Conservation (phyloP, 35 echinoderm and acorn worm species). For the Hemicentrotus pulcherrimus region DNA sequence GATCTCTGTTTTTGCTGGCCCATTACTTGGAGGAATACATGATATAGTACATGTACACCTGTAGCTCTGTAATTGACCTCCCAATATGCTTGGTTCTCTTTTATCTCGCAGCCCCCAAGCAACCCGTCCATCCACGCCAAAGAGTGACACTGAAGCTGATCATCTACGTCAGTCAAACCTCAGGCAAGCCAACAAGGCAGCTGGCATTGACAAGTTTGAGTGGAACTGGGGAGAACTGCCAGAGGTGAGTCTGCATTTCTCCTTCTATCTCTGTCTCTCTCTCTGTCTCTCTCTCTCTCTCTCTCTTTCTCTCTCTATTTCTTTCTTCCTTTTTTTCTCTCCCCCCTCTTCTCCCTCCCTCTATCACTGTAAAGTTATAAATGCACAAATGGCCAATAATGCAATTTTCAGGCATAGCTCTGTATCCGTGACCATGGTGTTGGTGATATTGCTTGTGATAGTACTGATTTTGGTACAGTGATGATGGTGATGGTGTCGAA, state of each 20-base stretch:
- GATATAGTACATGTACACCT: not conserved
- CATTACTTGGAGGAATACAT: not conserved
- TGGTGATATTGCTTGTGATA: too few species aligned
- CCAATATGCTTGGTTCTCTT: not conserved
- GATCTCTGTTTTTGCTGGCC: not conserved
- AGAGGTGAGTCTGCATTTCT: slow-evolving; percentile 58
- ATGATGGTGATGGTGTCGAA: too few species aligned
- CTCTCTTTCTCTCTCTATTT: not conserved
- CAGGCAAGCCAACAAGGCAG: slow-evolving; percentile 42
- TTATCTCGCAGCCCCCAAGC: slow-evolving; percentile 61
- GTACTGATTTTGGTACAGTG: too few species aligned
- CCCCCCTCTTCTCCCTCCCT: not conserved
- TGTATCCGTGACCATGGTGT: too few species aligned
- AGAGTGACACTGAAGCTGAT: slow-evolving; percentile 96
- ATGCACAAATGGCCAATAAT: not conserved
- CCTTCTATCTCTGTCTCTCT: not conserved
- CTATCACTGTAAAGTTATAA: not conserved
- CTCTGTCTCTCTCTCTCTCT: not conserved
- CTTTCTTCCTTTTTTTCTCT: not conserved
- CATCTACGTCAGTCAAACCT: slow-evolving; percentile 50
- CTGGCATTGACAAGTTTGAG: slow-evolving; percentile 80
- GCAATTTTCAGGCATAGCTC: not conserved
- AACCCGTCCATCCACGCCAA: slow-evolving; percentile 91
- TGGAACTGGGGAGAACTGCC: slow-evolving; percentile 99
- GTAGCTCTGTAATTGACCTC: not conserved